Evolutionary conservation across 1,140 invertebrate genomes (phyloP), one percentile per base, ranked within the genome.

Genomic region (Tetramorium parvispinum): DNA sequence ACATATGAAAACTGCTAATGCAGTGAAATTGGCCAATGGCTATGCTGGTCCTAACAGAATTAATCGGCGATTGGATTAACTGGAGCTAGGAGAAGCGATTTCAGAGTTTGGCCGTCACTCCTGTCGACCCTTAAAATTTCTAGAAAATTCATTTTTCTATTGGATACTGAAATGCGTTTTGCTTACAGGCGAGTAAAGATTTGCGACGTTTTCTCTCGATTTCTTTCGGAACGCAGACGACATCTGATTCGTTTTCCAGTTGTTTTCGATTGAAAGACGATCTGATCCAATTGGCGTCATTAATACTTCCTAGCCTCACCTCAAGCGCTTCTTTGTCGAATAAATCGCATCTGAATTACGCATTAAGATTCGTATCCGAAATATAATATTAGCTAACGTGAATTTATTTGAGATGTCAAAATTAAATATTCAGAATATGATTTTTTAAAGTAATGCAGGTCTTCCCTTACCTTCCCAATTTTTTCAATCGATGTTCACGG

Each of bases 191-290:
- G n/a, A 21, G 32, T 51, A n/a, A 21, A 68, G 40, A 6, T 68
- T 13, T 32, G 32, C 32, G 32, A 21, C 40, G 40, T 6, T 49
- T 46, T 13, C 11, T 68, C 21, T 68, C 13, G n/a, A 68, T 24
- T 68, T 16, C 13, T 68, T 68, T 68, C 13, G 40, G 65, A 68
- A 68, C 40, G 40, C 40, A 66, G n/a, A 55, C 40, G 51, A 40
- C 40, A 68, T 68, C 10, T 24, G 21, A 68, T 68, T 46, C 21
- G 21, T 68, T 68, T 68, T 49, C 40, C 3, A 46, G 2, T 68
- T 46, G n/a, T 59, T 10, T 13, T 49, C 21, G 11, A 68, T 66
- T 43, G n/a, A 6, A 11, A 68, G 21, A 68, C 11, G 40, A 21
- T 65, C 37, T 13, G 10, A 21, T 66, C 10, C 8, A n/a, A 7